Evolutionary conservation across 2,888 invertebrate genomes (phyloP).

Genomic region (Scaptomyza parva): DNA sequence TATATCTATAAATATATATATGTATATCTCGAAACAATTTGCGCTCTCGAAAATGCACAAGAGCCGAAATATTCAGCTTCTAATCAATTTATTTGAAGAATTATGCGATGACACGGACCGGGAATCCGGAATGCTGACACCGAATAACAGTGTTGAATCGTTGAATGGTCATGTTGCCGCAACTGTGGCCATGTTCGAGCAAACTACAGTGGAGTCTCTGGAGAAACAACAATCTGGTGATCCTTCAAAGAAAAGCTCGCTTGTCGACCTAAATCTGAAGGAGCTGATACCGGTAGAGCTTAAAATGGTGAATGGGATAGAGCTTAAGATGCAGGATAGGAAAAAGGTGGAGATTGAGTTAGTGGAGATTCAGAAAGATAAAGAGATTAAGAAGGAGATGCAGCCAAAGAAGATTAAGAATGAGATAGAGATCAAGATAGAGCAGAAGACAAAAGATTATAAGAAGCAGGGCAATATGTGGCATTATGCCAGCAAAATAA

Average conservation of each 20-base stretch:
- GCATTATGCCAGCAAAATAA: background rate
- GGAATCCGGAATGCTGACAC: background rate
- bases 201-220: background rate
- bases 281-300: background rate
- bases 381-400: background rate
- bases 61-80: background rate
- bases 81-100: background rate
- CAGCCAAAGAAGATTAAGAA: too few species aligned
- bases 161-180: background rate
- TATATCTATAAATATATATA: background rate
- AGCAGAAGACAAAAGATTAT: background rate
- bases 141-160: background rate
- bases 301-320: background rate
- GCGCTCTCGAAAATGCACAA: background rate
- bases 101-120: background rate
- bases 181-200: constrained; percentile 1
- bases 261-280: background rate
- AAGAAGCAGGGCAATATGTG: background rate
- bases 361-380: background rate
- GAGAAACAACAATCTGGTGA: background rate
- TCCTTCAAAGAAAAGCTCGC: background rate
- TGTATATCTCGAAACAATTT: background rate
- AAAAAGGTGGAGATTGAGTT: background rate
- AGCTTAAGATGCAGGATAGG: background rate
- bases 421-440: background rate